phyloP scores from a whole-genome alignment of 1,140 invertebrate species.

The Bombus difficillimus region DNA sequence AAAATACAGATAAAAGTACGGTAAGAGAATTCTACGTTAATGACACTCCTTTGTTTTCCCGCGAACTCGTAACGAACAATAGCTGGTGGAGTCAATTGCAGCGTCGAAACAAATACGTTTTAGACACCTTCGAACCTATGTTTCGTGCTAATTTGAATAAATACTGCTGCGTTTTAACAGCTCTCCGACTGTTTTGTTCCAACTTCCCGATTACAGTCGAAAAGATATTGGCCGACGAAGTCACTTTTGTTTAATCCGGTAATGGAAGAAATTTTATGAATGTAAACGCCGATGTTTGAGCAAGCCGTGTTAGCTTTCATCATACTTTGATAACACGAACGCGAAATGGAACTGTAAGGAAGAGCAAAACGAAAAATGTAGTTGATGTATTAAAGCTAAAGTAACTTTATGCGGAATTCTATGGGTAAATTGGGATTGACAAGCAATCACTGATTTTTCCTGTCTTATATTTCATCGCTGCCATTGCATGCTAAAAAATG shows the following conservation, averaged over 20 bases:
- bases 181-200: too few species aligned
- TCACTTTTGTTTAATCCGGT: neutral
- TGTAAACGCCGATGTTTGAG: neutral
- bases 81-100: neutral
- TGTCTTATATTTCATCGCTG: too few species aligned
- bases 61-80: neutral
- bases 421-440: too few species aligned
- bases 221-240: neutral
- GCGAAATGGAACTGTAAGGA: neutral
- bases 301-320: neutral
- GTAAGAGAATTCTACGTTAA: conserved; percentile 1
- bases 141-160: conserved; percentile 2
- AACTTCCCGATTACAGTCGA: neutral
- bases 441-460: too few species aligned
- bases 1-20: neutral
- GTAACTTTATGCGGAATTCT: too few species aligned
- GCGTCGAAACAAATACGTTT: neutral
- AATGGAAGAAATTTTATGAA: neutral
- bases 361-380: neutral
- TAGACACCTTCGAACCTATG: neutral
- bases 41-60: neutral
- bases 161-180: neutral
- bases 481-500: too few species aligned
- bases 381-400: too few species aligned
- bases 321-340: neutral